Evolutionary conservation across 2,113 vertebrate genomes (phyloP).

Genomic region (Dromas ardeola): DNA sequence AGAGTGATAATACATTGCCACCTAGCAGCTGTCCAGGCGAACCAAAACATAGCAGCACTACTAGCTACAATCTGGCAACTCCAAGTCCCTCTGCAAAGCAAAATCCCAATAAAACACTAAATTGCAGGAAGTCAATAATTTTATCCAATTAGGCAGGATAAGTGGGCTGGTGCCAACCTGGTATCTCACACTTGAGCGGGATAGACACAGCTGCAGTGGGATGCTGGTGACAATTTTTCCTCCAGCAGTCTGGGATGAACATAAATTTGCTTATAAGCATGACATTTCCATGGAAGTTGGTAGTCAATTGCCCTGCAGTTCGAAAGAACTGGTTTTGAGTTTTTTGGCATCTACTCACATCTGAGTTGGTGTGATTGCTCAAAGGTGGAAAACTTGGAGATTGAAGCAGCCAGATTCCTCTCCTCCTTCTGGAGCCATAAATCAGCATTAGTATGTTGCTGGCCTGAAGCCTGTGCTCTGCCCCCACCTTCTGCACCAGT

Average conservation of each 20-base stretch:
- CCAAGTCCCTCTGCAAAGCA: background rate
- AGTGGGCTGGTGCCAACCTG: conserved; percentile 21
- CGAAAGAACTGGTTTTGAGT: background rate
- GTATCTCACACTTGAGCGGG: background rate
- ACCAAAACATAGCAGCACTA: background rate
- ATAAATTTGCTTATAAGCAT: background rate
- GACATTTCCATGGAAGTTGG: background rate
- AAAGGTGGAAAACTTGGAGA: background rate
- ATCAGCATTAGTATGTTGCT: background rate
- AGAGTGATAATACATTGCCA: background rate
- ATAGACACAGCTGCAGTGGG: conserved; percentile 2
- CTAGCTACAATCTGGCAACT: background rate
- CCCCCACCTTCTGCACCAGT: background rate
- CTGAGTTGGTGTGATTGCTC: background rate
- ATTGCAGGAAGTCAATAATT: conserved; percentile 39
- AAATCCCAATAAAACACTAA: background rate
- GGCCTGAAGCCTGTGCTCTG: background rate
- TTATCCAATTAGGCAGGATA: conserved; percentile 18
- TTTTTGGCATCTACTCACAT: background rate
- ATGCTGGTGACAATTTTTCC: background rate
- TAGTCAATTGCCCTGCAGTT: background rate
- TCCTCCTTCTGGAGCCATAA: background rate
- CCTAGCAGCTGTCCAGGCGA: background rate
- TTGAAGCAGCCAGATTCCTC: background rate
- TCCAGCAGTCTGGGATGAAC: background rate